These are phyloP conservation scores for Unio delphinus DNA, from an alignment of 2,888 invertebrate species.

Conservation along the genomic window DNA sequence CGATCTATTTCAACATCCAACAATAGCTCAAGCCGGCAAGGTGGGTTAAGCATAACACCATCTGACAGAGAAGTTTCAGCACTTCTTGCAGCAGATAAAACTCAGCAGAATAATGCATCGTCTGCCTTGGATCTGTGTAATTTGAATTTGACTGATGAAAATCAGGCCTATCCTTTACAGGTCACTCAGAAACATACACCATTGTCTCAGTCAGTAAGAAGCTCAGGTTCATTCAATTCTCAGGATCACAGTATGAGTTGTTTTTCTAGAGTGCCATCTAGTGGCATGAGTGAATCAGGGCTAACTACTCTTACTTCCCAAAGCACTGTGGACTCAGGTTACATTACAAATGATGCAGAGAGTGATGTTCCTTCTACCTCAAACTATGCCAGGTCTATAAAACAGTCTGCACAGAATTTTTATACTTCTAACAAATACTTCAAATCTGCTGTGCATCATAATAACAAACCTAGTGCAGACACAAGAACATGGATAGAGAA, in stretches of 20 bases:
- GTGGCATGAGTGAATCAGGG: slow-evolving; percentile 49
- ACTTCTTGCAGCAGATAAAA: slow-evolving; percentile 15
- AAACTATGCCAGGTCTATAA: slow-evolving; percentile 39
- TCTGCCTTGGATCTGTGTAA: too few relatives aligned
- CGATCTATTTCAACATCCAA: slow-evolving; percentile 31
- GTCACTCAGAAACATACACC: slow-evolving; percentile 1
- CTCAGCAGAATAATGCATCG: too few relatives aligned
- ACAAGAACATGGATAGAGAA: too few relatives aligned
- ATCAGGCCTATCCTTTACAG: neutral
- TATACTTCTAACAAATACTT: slow-evolving; percentile 34
- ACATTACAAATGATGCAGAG: slow-evolving; percentile 58
- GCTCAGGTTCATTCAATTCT: slow-evolving; percentile 16
- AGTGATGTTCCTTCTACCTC: slow-evolving; percentile 45
- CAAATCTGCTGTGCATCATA: slow-evolving; percentile 11
- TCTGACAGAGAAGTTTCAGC: slow-evolving; percentile 46
- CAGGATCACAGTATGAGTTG: slow-evolving; percentile 17
- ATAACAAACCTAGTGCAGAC: too few relatives aligned
- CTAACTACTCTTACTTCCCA: slow-evolving; percentile 52
- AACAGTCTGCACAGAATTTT: slow-evolving; percentile 43
- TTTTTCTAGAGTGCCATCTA: slow-evolving; percentile 17
- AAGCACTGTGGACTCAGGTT: slow-evolving; percentile 60
- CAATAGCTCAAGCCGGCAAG: slow-evolving; percentile 10
- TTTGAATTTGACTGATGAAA: too few relatives aligned
- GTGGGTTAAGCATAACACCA: slow-evolving; percentile 33
- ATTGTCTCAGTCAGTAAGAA: slow-evolving; percentile 2